phyloP scores from a whole-genome alignment of 2,797 vertebrate genomes.

The Sternotherus odoratus region DNA sequence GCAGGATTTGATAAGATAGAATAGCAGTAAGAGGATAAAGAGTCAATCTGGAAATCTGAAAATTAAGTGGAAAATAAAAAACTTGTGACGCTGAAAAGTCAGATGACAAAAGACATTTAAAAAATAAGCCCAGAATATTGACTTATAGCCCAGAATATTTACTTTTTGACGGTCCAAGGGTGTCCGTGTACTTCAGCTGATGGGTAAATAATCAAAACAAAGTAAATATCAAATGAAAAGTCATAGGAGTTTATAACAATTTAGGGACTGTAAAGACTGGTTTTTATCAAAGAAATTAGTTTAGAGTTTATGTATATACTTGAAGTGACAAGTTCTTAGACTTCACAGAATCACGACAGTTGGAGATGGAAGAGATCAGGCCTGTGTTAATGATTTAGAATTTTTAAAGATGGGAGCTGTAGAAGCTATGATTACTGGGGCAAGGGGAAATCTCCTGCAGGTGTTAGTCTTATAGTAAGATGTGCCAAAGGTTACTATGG shows the following conservation, averaged over 20 bases:
- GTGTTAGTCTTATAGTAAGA: slow-evolving; percentile 75
- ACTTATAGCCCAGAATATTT: background rate
- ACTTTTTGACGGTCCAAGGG: background rate
- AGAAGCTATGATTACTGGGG: slow-evolving; percentile 65
- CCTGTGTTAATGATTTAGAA: slow-evolving; percentile 36
- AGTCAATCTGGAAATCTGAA: background rate
- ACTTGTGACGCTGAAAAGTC: background rate
- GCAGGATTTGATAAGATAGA: background rate
- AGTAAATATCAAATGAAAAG: background rate
- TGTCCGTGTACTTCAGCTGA: background rate
- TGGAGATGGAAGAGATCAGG: background rate
- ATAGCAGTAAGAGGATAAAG: background rate
- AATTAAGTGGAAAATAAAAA: background rate
- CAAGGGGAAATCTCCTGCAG: slow-evolving; percentile 78
- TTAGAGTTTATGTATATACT: rapidly evolving
- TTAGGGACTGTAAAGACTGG: background rate
- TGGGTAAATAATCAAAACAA: background rate
- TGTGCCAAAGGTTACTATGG: slow-evolving; percentile 75
- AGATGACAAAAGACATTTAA: background rate
- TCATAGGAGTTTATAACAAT: background rate
- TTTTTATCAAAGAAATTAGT: rapidly evolving
- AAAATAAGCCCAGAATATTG: background rate
- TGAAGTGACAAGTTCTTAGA: background rate
- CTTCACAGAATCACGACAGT: background rate
- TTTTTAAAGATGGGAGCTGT: slow-evolving; percentile 57